These are phyloP conservation scores for Drosophila hamatofila DNA, from an alignment of 2,888 invertebrate species.

Conservation along the genomic window DNA sequence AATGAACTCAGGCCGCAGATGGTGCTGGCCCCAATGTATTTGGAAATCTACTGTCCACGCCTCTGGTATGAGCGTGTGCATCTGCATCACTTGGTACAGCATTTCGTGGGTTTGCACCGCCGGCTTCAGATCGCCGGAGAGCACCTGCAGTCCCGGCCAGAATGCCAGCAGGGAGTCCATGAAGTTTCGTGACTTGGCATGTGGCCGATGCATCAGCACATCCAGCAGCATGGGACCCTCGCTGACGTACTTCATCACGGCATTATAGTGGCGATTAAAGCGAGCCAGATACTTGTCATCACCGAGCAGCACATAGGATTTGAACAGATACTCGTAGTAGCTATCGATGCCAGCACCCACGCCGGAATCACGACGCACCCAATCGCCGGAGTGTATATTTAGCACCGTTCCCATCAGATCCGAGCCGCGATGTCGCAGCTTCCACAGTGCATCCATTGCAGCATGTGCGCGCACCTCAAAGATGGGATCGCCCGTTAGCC, in stretches of 20 bases:
- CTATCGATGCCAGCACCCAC: conserved; percentile 99
- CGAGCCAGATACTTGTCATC: conserved; percentile 97
- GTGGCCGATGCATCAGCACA: conserved; percentile 98
- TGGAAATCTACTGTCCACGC: conserved; percentile 99
- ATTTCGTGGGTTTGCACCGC: conserved; percentile 99
- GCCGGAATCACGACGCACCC: conserved; percentile 98
- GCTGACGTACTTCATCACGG: conserved; percentile 98
- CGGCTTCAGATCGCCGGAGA: conserved; percentile 95
- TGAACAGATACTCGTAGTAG: conserved; percentile 99
- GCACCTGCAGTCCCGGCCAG: conserved; percentile 98
- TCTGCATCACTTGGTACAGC: conserved; percentile 98
- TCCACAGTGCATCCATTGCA: conserved; percentile 99
- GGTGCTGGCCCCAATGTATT: conserved; percentile 99
- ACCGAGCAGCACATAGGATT: conserved; percentile 97
- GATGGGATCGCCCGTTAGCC: conserved; percentile 95
- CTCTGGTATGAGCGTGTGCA: conserved; percentile 99
- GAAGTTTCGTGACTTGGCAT: conserved; percentile 96
- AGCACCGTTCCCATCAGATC: conserved; percentile 99
- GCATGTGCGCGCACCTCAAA: conserved; percentile 97
- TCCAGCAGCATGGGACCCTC: conserved; percentile 96
- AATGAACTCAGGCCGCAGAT: conserved; percentile 97
- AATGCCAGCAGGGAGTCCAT: conserved; percentile 99
- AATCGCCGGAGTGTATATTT: conserved; percentile 99
- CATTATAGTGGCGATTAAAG: conserved; percentile 97
- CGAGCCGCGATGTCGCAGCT: conserved; percentile 93